These are phyloP conservation scores for Camponotus vicinus DNA, from an alignment of 1,140 invertebrate genomes.

Conservation along the genomic window DNA sequence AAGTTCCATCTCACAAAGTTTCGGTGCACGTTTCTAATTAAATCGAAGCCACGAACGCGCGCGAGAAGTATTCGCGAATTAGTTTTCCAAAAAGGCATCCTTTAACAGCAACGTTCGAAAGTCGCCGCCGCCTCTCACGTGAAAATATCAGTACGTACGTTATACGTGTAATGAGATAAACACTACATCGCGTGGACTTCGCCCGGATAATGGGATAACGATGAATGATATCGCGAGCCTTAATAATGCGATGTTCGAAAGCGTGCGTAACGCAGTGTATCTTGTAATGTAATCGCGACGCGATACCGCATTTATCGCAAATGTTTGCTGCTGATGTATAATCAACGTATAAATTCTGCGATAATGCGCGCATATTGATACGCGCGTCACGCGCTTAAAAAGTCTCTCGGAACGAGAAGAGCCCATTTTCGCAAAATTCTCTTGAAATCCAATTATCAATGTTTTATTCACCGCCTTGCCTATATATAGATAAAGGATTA, in stretches of 20 bases:
- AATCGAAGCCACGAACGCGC: slow-evolving; percentile 29
- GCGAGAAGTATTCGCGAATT: slow-evolving; percentile 52
- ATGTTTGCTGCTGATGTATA: background rate
- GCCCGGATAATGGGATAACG: slow-evolving; percentile 5
- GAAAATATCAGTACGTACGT: background rate
- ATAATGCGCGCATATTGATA: background rate
- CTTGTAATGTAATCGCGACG: background rate
- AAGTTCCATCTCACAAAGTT: slow-evolving; percentile 59
- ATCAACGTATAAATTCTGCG: background rate
- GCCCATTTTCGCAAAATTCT: slow-evolving; percentile 13
- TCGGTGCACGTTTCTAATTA: slow-evolving; percentile 55
- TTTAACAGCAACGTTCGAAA: slow-evolving; percentile 20
- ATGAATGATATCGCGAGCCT: background rate
- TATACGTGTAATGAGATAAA: slow-evolving; percentile 7
- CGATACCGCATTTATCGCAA: background rate
- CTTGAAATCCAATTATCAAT: slow-evolving; percentile 48
- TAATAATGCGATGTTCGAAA: slow-evolving; percentile 25
- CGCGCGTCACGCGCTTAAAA: background rate
- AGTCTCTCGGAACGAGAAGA: background rate
- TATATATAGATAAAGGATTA: slow-evolving; percentile 9
- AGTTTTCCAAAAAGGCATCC: slow-evolving; percentile 46
- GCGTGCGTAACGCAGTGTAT: background rate
- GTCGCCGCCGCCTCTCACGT: background rate
- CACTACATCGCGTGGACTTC: background rate
- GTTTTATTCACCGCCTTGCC: slow-evolving; percentile 17